Evolutionary conservation across 2,113 vertebrate genomes (phyloP), one percentile per base, ranked within the genome.

Genomic region (Phocoena sinus): DNA sequence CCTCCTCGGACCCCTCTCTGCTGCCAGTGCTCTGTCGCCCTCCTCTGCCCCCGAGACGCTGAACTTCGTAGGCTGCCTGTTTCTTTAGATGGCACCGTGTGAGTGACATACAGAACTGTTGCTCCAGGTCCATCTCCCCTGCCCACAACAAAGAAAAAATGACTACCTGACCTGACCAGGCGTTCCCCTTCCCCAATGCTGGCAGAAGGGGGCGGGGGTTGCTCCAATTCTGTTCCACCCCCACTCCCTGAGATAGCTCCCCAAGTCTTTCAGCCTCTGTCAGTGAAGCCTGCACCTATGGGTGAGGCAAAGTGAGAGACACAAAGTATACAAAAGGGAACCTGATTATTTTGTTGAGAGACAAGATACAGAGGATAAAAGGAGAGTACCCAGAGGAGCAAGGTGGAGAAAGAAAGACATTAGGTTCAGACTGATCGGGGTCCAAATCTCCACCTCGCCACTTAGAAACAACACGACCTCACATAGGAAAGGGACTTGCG

Each of bases 381-480:
- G 38, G 25, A 33, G 11, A 83, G 74, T 36, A 8, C 13, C 82
- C 60, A 60, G 17, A 44, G 25, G 36, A 50, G 20, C 25, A n/a
- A 70, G 25, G 65, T 25, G 58, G 33, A 31, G 41, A 21, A 44
- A 65, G 63, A 85, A 18, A 44, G 80, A 56, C 14, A 5, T 41
- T 14, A 20, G 15, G 74, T 26, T 28, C 83, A 25, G 36, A 20
- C 13, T 13, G 10, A n/a, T 5, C 0, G 33, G 41, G 50, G 13
- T 41, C 36, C 47, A 56, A 20, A 9, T 63, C n/a, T 20, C 9
- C 13, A 1, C 2, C 6, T 26, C 1, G 33, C 36, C 20, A 0
- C 23, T 47, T 67, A 33, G 33, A 38, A 68, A 70, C 23, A 12
- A 60, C 26, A 58, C 3, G 8, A 13, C 10, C 31, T 47, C 14